These are phyloP conservation scores for Muscicapa striata DNA, from an alignment of 2,797 vertebrate species.

Conservation along the genomic window DNA sequence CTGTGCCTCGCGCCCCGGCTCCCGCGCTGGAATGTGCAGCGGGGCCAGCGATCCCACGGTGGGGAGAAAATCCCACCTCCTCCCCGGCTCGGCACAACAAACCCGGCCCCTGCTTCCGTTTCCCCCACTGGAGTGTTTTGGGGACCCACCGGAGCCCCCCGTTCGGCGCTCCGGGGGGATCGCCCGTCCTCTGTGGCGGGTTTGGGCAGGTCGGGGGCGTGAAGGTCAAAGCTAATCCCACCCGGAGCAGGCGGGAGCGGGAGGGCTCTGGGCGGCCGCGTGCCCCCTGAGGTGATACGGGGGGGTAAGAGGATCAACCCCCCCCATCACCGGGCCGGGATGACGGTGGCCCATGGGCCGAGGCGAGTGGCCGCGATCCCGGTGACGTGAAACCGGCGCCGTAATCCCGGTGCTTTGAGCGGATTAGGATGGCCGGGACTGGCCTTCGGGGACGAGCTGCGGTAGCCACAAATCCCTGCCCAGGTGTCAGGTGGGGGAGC, in stretches of 20 bases:
- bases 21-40: not conserved
- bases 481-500: not conserved
- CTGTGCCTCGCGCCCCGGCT: not conserved
- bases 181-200: rapidly evolving
- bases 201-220: not conserved
- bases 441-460: not conserved
- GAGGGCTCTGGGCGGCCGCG: not conserved
- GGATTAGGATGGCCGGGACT: conserved; percentile 28
- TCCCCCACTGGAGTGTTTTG: not conserved
- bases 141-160: not conserved
- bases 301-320: conserved; percentile 9
- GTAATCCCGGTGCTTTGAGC: conserved; percentile 43
- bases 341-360: not conserved
- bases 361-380: not conserved
- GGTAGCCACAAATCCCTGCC: not conserved
- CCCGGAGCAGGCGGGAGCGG: not conserved
- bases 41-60: not conserved
- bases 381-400: not conserved
- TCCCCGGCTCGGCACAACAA: not conserved
- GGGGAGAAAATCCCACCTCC: not conserved
- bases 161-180: not conserved
- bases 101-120: not conserved
- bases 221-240: conserved; percentile 31
- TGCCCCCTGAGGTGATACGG: not conserved
- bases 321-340: not conserved